A percentile compares a stretch with the other conserved stretches of the same genome.
Conservation (phyloP, 2,888 invertebrate species). For the Eilema griseolum region DNA sequence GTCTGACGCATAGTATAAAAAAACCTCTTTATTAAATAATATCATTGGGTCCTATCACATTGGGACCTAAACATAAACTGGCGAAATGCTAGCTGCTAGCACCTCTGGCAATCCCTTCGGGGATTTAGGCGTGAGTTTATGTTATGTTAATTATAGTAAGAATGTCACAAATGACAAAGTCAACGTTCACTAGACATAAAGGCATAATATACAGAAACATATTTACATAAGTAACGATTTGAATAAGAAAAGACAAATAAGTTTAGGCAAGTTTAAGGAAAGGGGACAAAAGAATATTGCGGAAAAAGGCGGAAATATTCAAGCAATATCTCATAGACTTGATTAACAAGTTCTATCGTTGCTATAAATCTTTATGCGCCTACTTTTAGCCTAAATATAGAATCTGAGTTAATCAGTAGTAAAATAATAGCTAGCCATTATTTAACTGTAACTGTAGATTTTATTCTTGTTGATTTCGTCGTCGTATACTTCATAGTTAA, state of each 20-base stretch:
- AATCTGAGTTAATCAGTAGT: neutral
- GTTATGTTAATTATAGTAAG: no score
- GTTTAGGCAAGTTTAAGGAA: neutral
- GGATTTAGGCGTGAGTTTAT: no score
- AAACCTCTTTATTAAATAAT: no score
- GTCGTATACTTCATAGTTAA: neutral
- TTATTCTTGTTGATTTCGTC: neutral
- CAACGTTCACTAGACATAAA: no score
- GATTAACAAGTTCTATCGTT: conserved; percentile 6
- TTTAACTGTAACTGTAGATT: neutral
- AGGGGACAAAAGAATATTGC: neutral
- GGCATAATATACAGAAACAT: neutral
- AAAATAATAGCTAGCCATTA: neutral
- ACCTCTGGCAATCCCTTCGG: no score
- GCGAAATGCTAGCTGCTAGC: no score
- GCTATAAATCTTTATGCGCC: neutral
- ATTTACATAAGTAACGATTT: neutral
- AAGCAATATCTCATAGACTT: neutral
- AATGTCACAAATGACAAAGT: no score
- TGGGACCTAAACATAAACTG: no score
- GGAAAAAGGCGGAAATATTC: neutral
- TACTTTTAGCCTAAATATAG: neutral
- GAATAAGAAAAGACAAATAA: neutral
- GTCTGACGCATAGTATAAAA: no score
- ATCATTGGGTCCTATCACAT: no score